These are phyloP conservation scores for Benitochromis conjunctus DNA, from an alignment of 2,113 vertebrate species.

Conservation along the genomic window DNA sequence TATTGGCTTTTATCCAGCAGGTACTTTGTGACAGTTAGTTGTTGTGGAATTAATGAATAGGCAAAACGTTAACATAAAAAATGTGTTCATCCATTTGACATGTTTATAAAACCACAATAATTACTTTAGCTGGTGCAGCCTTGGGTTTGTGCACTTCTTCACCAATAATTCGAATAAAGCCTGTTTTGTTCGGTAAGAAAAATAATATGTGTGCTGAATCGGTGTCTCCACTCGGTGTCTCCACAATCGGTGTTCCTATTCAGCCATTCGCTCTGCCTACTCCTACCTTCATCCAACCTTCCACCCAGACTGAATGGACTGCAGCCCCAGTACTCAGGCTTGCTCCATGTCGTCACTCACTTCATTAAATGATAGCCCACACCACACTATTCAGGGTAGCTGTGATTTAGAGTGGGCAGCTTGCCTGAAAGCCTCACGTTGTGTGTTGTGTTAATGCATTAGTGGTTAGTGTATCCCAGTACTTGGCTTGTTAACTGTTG, in stretches of 20 bases:
- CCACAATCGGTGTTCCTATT: neutral
- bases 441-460: neutral
- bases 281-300: neutral
- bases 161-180: neutral
- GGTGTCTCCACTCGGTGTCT: neutral
- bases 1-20: neutral
- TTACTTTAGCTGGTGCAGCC: neutral
- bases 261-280: neutral
- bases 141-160: neutral
- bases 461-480: neutral
- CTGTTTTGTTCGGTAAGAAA: neutral
- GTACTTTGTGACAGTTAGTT: neutral
- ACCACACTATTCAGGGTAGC: neutral
- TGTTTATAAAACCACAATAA: neutral
- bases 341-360: neutral
- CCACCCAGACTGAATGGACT: neutral
- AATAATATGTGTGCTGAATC: accelerated
- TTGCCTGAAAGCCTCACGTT: neutral
- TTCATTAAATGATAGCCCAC: neutral
- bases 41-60: neutral
- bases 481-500: neutral
- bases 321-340: neutral
- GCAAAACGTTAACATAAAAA: neutral
- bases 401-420: neutral
- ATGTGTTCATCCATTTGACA: neutral